Evolutionary conservation across 2,888 invertebrate species (phyloP).

Genomic region (Chorisops tibialis): DNA sequence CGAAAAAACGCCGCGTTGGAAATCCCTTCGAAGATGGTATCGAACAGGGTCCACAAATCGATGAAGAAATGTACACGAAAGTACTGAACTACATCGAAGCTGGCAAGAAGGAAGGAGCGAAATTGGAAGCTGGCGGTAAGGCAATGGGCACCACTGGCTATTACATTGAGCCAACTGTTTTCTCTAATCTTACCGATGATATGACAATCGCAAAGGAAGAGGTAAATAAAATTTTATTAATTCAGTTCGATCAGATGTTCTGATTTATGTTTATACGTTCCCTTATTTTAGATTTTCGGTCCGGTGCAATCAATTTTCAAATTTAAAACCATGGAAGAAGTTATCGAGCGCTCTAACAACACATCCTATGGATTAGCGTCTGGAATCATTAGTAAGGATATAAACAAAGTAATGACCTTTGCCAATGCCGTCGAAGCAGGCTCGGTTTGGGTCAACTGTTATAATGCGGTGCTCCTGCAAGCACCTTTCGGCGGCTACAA

Average conservation of each 20-base stretch:
- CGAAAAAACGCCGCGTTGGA: slow-evolving; percentile 70
- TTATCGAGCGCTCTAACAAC: slow-evolving; percentile 76
- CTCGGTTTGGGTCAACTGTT: slow-evolving; percentile 69
- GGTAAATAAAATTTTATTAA: slow-evolving; percentile 56
- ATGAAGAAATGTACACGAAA: slow-evolving; percentile 70
- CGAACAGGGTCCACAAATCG: slow-evolving; percentile 82
- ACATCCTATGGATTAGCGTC: slow-evolving; percentile 80
- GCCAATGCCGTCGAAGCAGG: slow-evolving; percentile 74
- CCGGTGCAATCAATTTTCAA: slow-evolving; percentile 84
- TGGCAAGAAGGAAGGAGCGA: slow-evolving; percentile 78
- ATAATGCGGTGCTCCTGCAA: slow-evolving; percentile 56
- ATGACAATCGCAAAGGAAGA: slow-evolving; percentile 77
- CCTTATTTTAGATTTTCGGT: slow-evolving; percentile 76
- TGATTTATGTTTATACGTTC: too few relatives aligned
- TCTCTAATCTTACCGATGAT: slow-evolving; percentile 71
- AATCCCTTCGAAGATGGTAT: slow-evolving; percentile 69
- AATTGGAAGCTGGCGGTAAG: slow-evolving; percentile 70
- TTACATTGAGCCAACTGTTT: slow-evolving; percentile 75
- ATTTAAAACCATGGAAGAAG: slow-evolving; percentile 69
- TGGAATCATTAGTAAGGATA: slow-evolving; percentile 74
- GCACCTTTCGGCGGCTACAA: slow-evolving; percentile 89
- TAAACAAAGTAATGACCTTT: slow-evolving; percentile 72
- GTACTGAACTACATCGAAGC: slow-evolving; percentile 70
- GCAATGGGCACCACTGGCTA: slow-evolving; percentile 67
- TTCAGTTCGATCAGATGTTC: too few relatives aligned